Evolutionary conservation across 2,113 vertebrate species (phyloP).

Genomic region (Carettochelys insculpta): DNA sequence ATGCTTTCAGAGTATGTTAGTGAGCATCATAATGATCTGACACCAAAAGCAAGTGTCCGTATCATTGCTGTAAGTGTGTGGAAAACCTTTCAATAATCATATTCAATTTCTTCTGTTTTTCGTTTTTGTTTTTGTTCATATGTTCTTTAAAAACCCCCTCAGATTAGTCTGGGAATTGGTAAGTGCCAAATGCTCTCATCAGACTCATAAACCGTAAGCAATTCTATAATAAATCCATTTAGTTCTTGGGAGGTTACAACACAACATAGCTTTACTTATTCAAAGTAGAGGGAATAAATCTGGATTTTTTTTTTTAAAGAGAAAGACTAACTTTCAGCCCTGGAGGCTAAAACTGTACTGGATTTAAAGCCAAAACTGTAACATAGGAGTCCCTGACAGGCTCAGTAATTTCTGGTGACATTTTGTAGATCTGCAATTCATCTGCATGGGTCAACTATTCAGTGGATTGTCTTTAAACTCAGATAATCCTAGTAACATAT

Average conservation of each 20-base stretch:
- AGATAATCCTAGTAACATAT: slow-evolving; percentile 2
- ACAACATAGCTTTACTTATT: slow-evolving; percentile 72
- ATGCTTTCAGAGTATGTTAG: not conserved
- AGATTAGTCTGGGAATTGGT: slow-evolving; percentile 71
- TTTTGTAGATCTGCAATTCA: slow-evolving; percentile 21
- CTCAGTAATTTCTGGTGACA: slow-evolving; percentile 41
- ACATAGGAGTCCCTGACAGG: slow-evolving; percentile 40
- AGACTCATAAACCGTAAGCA: slow-evolving; percentile 65
- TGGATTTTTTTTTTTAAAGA: slow-evolving; percentile 55
- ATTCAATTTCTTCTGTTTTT: not conserved
- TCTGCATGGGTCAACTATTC: slow-evolving; percentile 35
- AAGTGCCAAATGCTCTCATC: slow-evolving; percentile 70
- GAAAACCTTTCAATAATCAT: slow-evolving; percentile 51
- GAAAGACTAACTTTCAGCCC: slow-evolving; percentile 38
- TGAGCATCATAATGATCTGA: slow-evolving; percentile 10
- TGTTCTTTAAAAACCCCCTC: slow-evolving; percentile 17
- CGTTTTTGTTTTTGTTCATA: no score
- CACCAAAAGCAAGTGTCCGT: slow-evolving; percentile 34
- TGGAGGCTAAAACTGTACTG: slow-evolving; percentile 56
- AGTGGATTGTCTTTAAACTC: not conserved
- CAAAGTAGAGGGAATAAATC: slow-evolving; percentile 71
- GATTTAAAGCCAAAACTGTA: slow-evolving; percentile 67
- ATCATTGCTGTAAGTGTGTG: slow-evolving; percentile 38
- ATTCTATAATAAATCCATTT: slow-evolving; percentile 68
- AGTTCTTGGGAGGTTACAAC: slow-evolving; percentile 62